A percentile compares a stretch with the other conserved stretches of the same genome.
These are phyloP conservation scores for Ophraella communa DNA, from an alignment of 2,888 invertebrate genomes.

Conservation along the genomic window DNA sequence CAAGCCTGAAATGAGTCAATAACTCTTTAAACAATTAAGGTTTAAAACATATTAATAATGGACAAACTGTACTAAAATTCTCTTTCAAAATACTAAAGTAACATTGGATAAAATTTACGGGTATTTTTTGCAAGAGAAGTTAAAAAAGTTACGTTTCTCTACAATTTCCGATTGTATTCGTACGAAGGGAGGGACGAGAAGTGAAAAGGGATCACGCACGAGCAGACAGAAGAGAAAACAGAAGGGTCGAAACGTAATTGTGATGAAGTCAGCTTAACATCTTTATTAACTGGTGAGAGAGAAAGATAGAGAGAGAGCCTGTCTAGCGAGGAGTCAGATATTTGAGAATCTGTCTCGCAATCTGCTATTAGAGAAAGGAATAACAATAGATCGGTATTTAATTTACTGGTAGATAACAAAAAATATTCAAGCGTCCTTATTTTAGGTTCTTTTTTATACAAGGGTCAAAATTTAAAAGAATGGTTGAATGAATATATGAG, in stretches of 20 bases:
- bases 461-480: no score
- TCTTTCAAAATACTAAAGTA: no score
- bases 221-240: slow-evolving; percentile 33
- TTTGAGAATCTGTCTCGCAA: slow-evolving; percentile 20
- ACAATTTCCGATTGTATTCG: not conserved
- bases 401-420: not conserved
- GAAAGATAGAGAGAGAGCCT: slow-evolving; percentile 25
- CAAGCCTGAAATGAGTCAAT: no score
- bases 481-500: no score
- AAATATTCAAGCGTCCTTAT: no score
- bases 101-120: no score
- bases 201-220: slow-evolving; percentile 28
- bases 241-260: slow-evolving; percentile 44
- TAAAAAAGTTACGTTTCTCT: no score
- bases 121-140: no score
- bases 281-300: slow-evolving; percentile 48
- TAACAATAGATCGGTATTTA: slow-evolving; percentile 9
- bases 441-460: no score
- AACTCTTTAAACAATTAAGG: no score
- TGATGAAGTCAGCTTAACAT: slow-evolving; percentile 52
- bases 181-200: not conserved
- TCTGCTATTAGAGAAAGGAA: not conserved
- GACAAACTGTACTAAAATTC: no score
- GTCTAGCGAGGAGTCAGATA: slow-evolving; percentile 35
- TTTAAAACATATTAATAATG: no score